These are phyloP conservation scores for Antigone vipio DNA, from an alignment of 2,113 vertebrate genomes.

Conservation along the genomic window DNA sequence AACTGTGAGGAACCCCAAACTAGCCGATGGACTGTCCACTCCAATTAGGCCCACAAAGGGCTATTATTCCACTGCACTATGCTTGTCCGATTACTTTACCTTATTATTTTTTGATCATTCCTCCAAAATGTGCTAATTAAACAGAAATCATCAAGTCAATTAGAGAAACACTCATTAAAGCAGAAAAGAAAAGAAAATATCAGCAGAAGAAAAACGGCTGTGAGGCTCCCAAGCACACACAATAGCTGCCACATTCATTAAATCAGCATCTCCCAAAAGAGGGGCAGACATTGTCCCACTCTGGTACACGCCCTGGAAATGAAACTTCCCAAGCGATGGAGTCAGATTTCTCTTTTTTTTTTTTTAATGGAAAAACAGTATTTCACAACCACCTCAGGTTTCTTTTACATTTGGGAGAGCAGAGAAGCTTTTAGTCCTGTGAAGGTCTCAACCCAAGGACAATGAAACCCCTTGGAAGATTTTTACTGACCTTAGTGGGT, in stretches of 20 bases:
- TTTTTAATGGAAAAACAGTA: not conserved
- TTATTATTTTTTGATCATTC: slow-evolving; percentile 69
- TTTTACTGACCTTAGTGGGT: not conserved
- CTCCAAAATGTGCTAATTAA: slow-evolving; percentile 78
- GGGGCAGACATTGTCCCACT: not conserved
- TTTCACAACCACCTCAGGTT: not conserved
- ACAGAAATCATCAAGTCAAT: slow-evolving; percentile 77
- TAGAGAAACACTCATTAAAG: slow-evolving; percentile 73
- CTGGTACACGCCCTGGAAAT: not conserved
- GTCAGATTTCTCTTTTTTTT: not conserved
- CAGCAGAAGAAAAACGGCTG: slow-evolving; percentile 32
- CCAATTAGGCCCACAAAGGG: slow-evolving; percentile 70
- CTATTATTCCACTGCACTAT: slow-evolving; percentile 66
- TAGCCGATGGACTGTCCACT: slow-evolving; percentile 69
- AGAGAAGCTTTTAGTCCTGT: not conserved
- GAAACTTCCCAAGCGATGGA: not conserved
- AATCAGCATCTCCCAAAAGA: slow-evolving; percentile 20
- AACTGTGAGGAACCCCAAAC: slow-evolving; percentile 58
- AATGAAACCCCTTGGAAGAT: not conserved
- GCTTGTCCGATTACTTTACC: slow-evolving; percentile 75
- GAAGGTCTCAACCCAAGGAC: not conserved
- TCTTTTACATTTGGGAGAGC: not conserved
- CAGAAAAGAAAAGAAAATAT: slow-evolving; percentile 39
- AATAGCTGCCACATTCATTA: slow-evolving; percentile 50
- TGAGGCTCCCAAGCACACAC: slow-evolving; percentile 52